phyloP scores from a whole-genome alignment of 1,140 invertebrate species.

The Aricia agestis region DNA sequence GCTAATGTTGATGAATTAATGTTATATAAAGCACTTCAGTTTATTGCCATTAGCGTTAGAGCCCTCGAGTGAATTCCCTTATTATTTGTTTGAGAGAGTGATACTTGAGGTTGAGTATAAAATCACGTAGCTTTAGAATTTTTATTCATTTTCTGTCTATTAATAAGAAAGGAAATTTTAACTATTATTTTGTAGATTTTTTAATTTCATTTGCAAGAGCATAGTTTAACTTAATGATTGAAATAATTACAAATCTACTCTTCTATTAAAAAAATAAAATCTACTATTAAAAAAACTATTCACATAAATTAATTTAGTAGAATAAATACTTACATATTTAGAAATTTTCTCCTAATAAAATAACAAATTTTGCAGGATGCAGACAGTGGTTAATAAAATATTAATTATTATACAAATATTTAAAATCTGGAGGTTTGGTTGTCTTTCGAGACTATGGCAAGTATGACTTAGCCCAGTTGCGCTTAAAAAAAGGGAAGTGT shows the following conservation, averaged over 20 bases:
- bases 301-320: no score
- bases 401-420: slow-evolving; percentile 83
- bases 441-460: slow-evolving; percentile 97
- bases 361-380: slow-evolving; percentile 84
- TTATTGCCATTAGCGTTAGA: not conserved
- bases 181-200: no score
- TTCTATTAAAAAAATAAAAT: no score
- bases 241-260: no score
- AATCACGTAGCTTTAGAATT: no score
- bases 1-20: not conserved
- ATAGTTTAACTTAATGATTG: no score
- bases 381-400: slow-evolving; percentile 84
- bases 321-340: no score
- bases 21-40: not conserved
- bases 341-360: no score
- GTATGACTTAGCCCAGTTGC: slow-evolving; percentile 97
- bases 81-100: not conserved
- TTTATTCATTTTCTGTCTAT: no score
- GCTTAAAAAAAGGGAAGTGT: slow-evolving; percentile 95
- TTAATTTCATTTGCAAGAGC: no score
- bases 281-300: no score
- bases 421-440: slow-evolving; percentile 94
- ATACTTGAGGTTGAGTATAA: not conserved
- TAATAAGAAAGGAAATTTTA: no score
- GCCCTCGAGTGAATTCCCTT: not conserved